Evolutionary conservation across 2,113 vertebrate genomes (phyloP).

Genomic region (Xyliphius kryptos): DNA sequence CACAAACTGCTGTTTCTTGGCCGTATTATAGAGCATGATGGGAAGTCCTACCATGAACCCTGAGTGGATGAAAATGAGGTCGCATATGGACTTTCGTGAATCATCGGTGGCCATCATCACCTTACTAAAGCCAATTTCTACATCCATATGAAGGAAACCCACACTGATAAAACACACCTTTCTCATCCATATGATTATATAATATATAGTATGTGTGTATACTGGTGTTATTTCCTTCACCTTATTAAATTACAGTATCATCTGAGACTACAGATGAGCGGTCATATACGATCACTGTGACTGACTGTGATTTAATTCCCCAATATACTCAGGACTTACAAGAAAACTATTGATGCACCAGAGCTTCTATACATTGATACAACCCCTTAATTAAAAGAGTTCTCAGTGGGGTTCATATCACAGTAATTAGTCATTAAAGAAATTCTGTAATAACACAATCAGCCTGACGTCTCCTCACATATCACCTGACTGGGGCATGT

Average conservation of each 20-base stretch:
- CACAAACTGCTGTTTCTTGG: neutral
- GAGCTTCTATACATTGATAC: too few species aligned
- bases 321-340: slow-evolving; percentile 17
- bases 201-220: slow-evolving; percentile 12
- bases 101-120: neutral
- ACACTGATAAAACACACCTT: neutral
- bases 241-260: slow-evolving; percentile 38
- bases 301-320: slow-evolving; percentile 24
- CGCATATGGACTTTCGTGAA: neutral
- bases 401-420: too few species aligned
- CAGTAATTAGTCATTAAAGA: slow-evolving; percentile 24
- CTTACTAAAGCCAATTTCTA: neutral
- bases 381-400: too few species aligned
- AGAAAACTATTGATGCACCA: slow-evolving; percentile 7
- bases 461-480: neutral
- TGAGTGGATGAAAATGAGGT: neutral
- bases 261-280: slow-evolving; percentile 26
- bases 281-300: slow-evolving; percentile 26
- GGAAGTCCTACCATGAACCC: too few species aligned
- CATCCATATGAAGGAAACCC: neutral
- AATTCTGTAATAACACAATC: slow-evolving; percentile 6
- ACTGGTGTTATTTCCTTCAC: slow-evolving; percentile 14
- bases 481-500: neutral
- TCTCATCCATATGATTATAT: neutral
- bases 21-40: too few species aligned